Evolutionary conservation across 2,888 invertebrate species (phyloP), one percentile per base, ranked within the genome.

Genomic region (Agriotes lineatus): DNA sequence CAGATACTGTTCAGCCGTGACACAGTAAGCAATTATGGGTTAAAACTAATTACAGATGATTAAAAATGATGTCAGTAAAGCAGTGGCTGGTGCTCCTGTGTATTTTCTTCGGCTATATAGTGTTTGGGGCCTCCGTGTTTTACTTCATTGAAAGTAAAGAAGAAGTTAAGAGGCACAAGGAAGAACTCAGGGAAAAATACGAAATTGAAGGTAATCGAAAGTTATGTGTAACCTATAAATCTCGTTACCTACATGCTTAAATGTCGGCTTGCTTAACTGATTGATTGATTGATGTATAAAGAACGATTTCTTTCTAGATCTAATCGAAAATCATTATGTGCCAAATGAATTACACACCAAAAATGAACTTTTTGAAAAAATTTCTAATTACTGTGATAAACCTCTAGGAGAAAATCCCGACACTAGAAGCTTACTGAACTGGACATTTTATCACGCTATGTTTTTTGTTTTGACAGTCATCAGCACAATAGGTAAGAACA

Each of bases 391-490:
- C 80, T 95, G 94, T 78, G 92, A 91, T 19, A 93, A 92, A 76
- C 89, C 92, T 0, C 89, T 94, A 77, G 88, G 87, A 75, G 88
- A 89, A 79, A 82, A 85, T 69, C 89, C 89, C 0, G 87, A 88
- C 0, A 25, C 1, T 5, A 89, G 90, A 37, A 85, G 86, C 9
- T 88, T 89, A 0, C 86, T 87, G 67, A 89, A 88, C 79, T 96
- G 96, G 96, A 94, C 93, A 79, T 96, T 93, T 83, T 96, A 95
- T 83, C 96, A 96, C 83, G 92, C 96, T 0, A 91, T 96, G 80
- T 96, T 96, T 85, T 96, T 96, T 83, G 93, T 95, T 2, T 92
- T 96, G 77, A 96, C 96, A n/a, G 95, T 96, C 58, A 93, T 95
- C 79, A 96, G 95, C 80, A 96, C 96, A 4, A 94, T 96, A 75